Conservation (phyloP, 2,888 invertebrate species). For the Drosophila affinis region DNA sequence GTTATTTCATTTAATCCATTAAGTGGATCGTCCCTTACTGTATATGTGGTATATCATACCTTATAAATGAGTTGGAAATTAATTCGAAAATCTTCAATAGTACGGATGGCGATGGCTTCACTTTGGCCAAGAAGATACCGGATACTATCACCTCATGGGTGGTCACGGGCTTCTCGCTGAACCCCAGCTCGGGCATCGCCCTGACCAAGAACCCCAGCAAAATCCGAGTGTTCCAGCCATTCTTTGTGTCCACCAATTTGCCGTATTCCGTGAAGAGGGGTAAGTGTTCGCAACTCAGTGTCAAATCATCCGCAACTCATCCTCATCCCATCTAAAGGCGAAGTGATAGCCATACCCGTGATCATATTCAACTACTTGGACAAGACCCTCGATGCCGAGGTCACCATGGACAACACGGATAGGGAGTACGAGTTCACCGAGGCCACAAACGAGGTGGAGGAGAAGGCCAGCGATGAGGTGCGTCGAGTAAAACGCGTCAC, state of each 20-base stretch:
- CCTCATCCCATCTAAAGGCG: conserved; percentile 85
- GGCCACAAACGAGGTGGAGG: conserved; percentile 89
- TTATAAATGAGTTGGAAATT: background rate
- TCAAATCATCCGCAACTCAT: background rate
- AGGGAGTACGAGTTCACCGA: conserved; percentile 93
- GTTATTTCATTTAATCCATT: background rate
- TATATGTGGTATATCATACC: background rate
- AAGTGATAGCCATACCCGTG: conserved; percentile 94
- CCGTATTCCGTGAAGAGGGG: conserved; percentile 95
- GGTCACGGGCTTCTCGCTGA: conserved; percentile 92
- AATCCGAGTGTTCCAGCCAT: conserved; percentile 91
- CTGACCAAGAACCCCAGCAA: conserved; percentile 88
- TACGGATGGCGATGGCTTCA: conserved; percentile 67
- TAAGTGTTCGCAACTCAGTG: conserved; percentile 85
- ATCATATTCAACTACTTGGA: conserved; percentile 95
- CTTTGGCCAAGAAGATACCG: conserved; percentile 86
- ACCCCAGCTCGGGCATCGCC: conserved; percentile 90
- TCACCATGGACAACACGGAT: conserved; percentile 92
- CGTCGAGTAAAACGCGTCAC: conserved; percentile 84
- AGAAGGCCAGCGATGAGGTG: conserved; percentile 85
- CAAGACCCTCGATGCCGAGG: conserved; percentile 90
- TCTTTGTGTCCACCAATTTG: conserved; percentile 93
- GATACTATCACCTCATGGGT: conserved; percentile 94
- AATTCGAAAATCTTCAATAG: conserved; percentile 43
- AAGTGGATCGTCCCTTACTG: conserved; percentile 9